phyloP scores from a whole-genome alignment of 2,113 vertebrate genomes.

The Dasyprocta punctata region DNA sequence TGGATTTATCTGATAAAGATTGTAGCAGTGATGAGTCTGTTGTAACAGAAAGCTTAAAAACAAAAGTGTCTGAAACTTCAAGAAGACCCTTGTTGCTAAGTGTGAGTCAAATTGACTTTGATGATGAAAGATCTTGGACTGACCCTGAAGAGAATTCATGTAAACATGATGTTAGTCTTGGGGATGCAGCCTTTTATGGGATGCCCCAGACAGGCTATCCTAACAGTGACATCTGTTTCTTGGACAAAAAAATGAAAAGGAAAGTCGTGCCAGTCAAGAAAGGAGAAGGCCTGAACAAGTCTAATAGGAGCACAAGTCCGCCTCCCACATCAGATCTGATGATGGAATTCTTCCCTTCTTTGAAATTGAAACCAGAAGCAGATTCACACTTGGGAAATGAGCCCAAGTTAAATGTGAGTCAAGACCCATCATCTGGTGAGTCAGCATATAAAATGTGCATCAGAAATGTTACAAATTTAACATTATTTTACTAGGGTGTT shows the following conservation, averaged over 20 bases:
- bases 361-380: constrained; percentile 89
- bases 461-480: not conserved
- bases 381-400: constrained; percentile 72
- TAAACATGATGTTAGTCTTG: constrained; percentile 67
- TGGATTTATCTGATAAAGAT: constrained; percentile 81
- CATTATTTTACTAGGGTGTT: not conserved
- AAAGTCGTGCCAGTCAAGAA: constrained; percentile 90
- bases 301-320: constrained; percentile 69
- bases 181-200: constrained; percentile 54
- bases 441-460: constrained; percentile 22
- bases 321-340: constrained; percentile 91
- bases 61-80: constrained; percentile 42
- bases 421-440: constrained; percentile 87
- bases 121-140: constrained; percentile 96
- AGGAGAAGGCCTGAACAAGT: constrained; percentile 72
- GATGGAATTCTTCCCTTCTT: constrained; percentile 92
- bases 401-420: constrained; percentile 70
- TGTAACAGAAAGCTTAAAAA: constrained; percentile 72
- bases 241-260: constrained; percentile 88
- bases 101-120: constrained; percentile 89
- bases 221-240: constrained; percentile 55
- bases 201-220: constrained; percentile 57
- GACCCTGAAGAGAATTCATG: constrained; percentile 89
- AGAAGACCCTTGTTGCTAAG: constrained; percentile 38
- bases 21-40: constrained; percentile 79